Conservation (phyloP, 1,140 invertebrate genomes). For the Bombus polaris region DNA sequence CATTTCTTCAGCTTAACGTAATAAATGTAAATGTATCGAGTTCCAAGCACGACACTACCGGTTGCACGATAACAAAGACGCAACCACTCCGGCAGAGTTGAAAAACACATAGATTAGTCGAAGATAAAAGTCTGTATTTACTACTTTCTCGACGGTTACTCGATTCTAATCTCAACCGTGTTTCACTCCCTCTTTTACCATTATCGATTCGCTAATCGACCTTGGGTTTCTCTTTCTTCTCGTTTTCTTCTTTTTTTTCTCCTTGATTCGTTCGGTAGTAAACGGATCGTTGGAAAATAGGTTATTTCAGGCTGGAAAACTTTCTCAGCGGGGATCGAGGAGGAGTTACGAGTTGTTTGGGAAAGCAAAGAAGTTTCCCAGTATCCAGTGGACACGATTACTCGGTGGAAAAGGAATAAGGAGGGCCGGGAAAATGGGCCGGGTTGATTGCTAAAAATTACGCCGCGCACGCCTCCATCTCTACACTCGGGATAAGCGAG, state of each 20-base stretch:
- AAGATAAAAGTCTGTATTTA: slow-evolving; percentile 9
- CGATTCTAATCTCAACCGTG: not conserved
- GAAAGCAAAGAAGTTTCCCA: slow-evolving; percentile 19
- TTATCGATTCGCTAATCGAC: slow-evolving; percentile 23
- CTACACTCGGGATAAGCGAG: slow-evolving; percentile 2
- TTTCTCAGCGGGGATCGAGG: not conserved
- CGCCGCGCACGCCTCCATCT: slow-evolving; percentile 16
- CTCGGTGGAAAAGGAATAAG: slow-evolving; percentile 8
- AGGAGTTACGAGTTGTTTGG: slow-evolving; percentile 45
- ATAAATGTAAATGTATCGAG: slow-evolving; percentile 2
- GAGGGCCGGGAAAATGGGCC: not conserved
- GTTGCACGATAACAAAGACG: not conserved
- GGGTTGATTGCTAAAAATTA: slow-evolving; percentile 48
- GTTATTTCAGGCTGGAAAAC: slow-evolving; percentile 15
- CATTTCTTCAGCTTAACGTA: slow-evolving; percentile 7
- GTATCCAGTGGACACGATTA: slow-evolving; percentile 32
- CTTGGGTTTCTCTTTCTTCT: not conserved
- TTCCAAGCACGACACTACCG: not conserved
- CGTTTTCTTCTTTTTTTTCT: too few relatives aligned
- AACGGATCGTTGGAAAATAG: not conserved
- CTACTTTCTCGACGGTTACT: not conserved
- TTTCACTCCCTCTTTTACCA: not conserved
- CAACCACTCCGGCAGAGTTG: too few relatives aligned
- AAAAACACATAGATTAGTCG: not conserved
- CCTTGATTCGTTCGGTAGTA: not conserved